Evolutionary conservation across 2,888 invertebrate species (phyloP).

Genomic region (Gymnocheta viridis): DNA sequence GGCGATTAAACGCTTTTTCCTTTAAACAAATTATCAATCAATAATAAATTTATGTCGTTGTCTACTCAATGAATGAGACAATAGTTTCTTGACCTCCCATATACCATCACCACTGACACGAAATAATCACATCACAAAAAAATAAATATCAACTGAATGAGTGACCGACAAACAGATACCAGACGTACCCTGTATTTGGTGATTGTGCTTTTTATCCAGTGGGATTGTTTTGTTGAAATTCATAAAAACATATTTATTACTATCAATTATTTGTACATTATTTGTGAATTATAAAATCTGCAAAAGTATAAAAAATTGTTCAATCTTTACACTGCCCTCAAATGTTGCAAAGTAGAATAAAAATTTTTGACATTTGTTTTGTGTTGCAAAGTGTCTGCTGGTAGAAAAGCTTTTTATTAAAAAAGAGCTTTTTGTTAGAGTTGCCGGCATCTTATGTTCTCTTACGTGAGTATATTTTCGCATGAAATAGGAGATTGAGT

Average conservation of each 20-base stretch:
- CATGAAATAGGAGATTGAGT: too few relatives aligned
- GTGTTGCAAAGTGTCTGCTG: conserved; percentile 32
- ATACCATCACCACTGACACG: neutral
- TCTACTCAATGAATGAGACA: conserved; percentile 14
- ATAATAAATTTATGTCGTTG: conserved; percentile 35
- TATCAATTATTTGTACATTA: conserved; percentile 47
- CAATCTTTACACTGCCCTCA: neutral
- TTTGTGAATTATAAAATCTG: conserved; percentile 18
- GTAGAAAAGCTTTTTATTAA: neutral
- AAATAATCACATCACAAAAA: neutral
- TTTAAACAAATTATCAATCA: conserved; percentile 46
- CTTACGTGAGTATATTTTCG: too few relatives aligned
- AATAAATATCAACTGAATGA: neutral
- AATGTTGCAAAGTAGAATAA: conserved; percentile 37
- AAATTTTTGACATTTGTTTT: conserved; percentile 49
- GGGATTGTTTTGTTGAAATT: conserved; percentile 4
- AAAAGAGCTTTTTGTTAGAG: neutral
- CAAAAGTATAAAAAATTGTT: conserved; percentile 16
- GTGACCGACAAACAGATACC: neutral
- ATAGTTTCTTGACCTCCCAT: neutral
- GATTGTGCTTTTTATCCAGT: conserved; percentile 44
- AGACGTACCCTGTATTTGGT: conserved; percentile 45
- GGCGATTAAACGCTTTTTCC: conserved; percentile 28
- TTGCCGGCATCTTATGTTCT: neutral
- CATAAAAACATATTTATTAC: conserved; percentile 36